Percentiles rank a stretch among this genome's conserved stretches.
phyloP scores from a whole-genome alignment of 2,113 vertebrate genomes.

The Dromiciops gliroides region DNA sequence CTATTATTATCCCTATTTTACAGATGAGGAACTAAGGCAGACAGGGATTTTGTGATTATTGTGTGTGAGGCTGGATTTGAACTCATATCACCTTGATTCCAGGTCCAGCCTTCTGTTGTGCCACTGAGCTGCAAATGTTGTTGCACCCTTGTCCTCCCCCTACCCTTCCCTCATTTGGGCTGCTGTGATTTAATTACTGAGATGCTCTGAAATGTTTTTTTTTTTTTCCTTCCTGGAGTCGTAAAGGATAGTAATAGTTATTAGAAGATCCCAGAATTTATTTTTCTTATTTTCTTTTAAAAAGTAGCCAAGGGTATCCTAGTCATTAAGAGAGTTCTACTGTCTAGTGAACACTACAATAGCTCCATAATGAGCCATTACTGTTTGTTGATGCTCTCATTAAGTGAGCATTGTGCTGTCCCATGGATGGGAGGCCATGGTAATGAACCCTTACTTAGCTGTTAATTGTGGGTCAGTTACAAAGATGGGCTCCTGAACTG shows the following conservation, averaged over 20 bases:
- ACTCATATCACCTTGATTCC: not conserved
- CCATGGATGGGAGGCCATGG: not conserved
- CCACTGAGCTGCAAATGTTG: not conserved
- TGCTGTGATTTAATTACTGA: not conserved
- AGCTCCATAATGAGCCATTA: not conserved
- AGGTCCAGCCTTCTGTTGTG: not conserved
- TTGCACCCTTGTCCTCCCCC: not conserved
- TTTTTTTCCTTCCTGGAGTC: too few relatives aligned
- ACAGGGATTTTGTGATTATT: not conserved
- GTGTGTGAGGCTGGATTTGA: not conserved
- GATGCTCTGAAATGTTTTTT: not conserved
- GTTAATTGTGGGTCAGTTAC: not conserved
- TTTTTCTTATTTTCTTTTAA: not conserved
- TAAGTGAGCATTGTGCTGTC: not conserved
- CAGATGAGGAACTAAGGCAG: not conserved
- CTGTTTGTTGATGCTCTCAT: not conserved
- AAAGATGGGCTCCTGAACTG: not conserved
- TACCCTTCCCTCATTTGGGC: not conserved
- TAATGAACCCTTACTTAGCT: not conserved
- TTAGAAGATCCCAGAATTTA: not conserved
- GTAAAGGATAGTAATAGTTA: not conserved
- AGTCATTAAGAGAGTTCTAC: not conserved
- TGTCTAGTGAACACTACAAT: not conserved
- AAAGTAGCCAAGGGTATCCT: not conserved
- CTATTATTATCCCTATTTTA: not conserved